Conservation (phyloP, 2,888 invertebrate genomes). For the Xestobium rufovillosum region DNA sequence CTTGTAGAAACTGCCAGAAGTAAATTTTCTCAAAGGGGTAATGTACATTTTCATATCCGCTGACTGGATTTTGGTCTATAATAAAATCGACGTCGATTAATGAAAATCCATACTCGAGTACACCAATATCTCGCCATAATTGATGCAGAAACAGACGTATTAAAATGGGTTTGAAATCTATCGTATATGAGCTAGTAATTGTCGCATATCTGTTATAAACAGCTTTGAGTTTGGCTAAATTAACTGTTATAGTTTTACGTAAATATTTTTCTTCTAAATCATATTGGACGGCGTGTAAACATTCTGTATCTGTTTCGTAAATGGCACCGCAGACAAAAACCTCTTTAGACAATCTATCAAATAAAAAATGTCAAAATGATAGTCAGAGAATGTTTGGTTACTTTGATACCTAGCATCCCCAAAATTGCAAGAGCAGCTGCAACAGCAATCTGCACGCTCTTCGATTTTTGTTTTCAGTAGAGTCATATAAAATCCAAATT, state of each 20-base stretch:
- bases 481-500: constrained; percentile 46
- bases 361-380: too few relatives aligned
- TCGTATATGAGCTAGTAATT: constrained; percentile 41
- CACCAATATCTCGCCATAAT: constrained; percentile 50
- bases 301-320: too few relatives aligned
- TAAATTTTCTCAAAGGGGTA: constrained; percentile 54
- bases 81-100: constrained; percentile 48
- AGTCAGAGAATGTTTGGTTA: too few relatives aligned
- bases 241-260: constrained; percentile 43
- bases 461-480: too few relatives aligned
- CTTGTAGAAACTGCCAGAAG: constrained; percentile 56
- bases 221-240: constrained; percentile 44
- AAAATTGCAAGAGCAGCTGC: too few relatives aligned
- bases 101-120: constrained; percentile 46
- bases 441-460: too few relatives aligned
- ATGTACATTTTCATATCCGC: constrained; percentile 44
- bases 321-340: too few relatives aligned
- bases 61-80: constrained; percentile 45
- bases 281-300: constrained; percentile 30
- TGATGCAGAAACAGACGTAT: constrained; percentile 54
- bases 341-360: too few relatives aligned
- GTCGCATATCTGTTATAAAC: constrained; percentile 50
- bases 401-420: too few relatives aligned
- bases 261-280: constrained; percentile 44
- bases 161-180: constrained; percentile 43